Conservation (phyloP, 2,113 vertebrate species). For the Oncorhynchus masou region DNA sequence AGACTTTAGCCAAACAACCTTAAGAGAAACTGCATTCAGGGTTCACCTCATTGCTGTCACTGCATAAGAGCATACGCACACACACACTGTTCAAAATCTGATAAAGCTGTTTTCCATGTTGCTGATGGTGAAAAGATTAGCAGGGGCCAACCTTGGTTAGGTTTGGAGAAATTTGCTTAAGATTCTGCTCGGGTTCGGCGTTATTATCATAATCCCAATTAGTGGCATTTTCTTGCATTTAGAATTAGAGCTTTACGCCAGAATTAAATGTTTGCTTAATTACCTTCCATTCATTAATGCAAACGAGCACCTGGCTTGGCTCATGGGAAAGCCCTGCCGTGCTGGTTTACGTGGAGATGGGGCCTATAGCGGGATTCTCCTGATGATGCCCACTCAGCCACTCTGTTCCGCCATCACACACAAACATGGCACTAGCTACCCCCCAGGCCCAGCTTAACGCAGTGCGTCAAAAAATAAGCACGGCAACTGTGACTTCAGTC, state of each 20-base stretch:
- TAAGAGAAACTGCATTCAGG: background rate
- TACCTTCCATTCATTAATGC: conserved; percentile 3
- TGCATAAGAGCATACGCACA: background rate
- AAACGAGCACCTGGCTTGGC: conserved; percentile 2
- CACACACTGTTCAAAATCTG: background rate
- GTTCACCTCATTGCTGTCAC: too few species aligned
- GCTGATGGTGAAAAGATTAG: conserved; percentile 1
- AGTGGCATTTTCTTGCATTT: background rate
- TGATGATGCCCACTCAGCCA: background rate
- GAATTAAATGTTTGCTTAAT: conserved; percentile 4
- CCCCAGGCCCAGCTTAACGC: background rate
- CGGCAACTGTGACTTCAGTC: background rate
- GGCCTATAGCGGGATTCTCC: background rate
- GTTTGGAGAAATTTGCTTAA: background rate
- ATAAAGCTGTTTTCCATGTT: background rate
- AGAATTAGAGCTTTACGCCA: background rate
- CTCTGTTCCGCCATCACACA: background rate
- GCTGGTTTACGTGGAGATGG: background rate
- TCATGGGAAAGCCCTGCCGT: conserved; percentile 1
- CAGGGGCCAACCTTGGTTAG: background rate
- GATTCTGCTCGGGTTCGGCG: background rate
- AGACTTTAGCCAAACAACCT: too few species aligned
- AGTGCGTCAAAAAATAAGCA: background rate
- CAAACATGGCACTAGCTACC: background rate
- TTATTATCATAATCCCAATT: conserved; percentile 8